Evolutionary conservation across 2,113 vertebrate genomes (phyloP).

Genomic region (Centropus bengalensis): DNA sequence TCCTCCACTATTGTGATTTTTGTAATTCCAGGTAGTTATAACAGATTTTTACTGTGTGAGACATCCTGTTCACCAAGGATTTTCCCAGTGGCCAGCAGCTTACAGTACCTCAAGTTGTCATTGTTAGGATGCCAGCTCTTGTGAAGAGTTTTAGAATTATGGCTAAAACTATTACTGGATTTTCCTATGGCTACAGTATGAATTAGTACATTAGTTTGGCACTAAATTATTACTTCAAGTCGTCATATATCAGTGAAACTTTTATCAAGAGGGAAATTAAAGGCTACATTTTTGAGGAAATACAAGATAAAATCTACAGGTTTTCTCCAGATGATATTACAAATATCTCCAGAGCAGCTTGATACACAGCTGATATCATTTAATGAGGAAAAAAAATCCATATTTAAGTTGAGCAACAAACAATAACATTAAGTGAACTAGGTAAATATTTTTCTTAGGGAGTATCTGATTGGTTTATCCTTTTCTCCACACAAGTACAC

Average conservation of each 20-base stretch:
- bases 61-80: background rate
- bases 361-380: background rate
- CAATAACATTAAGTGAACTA: background rate
- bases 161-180: background rate
- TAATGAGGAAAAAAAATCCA: background rate
- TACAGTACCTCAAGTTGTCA: background rate
- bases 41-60: background rate
- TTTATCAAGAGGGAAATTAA: background rate
- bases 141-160: background rate
- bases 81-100: background rate
- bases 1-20: background rate
- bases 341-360: background rate
- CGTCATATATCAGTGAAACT: background rate
- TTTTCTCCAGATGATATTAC: background rate
- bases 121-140: background rate
- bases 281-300: background rate
- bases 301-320: background rate
- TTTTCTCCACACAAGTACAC: background rate
- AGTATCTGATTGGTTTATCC: background rate
- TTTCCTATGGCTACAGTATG: background rate
- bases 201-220: background rate
- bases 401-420: background rate
- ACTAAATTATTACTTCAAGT: background rate
- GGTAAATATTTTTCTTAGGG: background rate
- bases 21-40: background rate